Conservation (phyloP, 2,113 vertebrate genomes). For the Datnioides undecimradiatus region DNA sequence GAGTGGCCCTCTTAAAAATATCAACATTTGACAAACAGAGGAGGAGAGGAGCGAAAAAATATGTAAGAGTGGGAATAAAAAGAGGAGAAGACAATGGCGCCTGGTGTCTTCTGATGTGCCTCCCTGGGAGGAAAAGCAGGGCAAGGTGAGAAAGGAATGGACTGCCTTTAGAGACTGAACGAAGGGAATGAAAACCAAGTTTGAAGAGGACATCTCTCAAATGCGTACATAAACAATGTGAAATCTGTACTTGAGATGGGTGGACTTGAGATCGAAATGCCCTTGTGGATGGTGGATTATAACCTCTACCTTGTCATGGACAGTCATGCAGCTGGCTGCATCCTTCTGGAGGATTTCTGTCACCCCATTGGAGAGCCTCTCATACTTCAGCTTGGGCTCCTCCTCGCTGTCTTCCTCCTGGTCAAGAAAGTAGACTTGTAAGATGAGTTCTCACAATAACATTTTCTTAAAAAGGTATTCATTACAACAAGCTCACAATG, state of each 20-base stretch:
- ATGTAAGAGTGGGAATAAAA: conserved; percentile 64
- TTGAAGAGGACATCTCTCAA: conserved; percentile 64
- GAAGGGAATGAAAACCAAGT: conserved; percentile 47
- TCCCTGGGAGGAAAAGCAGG: conserved; percentile 59
- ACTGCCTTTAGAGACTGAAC: conserved; percentile 51
- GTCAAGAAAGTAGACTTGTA: conserved; percentile 32
- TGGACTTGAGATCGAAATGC: conserved; percentile 31
- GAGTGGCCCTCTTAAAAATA: conserved; percentile 88
- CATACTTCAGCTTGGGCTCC: conserved; percentile 98
- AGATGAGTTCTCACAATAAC: conserved; percentile 3
- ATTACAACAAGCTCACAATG: conserved; percentile 24
- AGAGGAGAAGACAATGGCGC: conserved; percentile 61
- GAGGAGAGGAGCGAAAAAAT: conserved; percentile 58
- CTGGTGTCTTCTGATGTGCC: conserved; percentile 49
- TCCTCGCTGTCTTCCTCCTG: conserved; percentile 99
- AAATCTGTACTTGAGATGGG: conserved; percentile 30
- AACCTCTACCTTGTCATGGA: conserved; percentile 94
- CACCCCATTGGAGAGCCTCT: conserved; percentile 95
- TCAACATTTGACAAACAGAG: conserved; percentile 75
- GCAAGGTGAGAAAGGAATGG: conserved; percentile 68
- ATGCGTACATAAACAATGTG: conserved; percentile 63
- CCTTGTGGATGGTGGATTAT: conserved; percentile 46
- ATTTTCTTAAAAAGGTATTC: conserved; percentile 35
- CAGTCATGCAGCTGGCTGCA: conserved; percentile 97
- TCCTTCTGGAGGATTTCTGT: conserved; percentile 97